Conservation (phyloP, 2,113 vertebrate species). For the Seriola quinqueradiata region DNA sequence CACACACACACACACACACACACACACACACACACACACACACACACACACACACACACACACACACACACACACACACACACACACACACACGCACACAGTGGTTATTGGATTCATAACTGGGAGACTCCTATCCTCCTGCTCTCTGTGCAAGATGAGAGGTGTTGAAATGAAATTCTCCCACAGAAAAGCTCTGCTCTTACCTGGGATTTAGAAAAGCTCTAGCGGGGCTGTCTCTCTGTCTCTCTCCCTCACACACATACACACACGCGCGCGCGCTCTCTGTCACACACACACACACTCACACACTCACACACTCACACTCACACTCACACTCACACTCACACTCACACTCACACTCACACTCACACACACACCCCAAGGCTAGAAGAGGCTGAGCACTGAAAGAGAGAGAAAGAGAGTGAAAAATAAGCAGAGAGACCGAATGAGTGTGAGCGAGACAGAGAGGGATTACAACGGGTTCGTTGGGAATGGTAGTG, state of each 20-base stretch:
- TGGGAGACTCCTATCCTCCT: slow-evolving; percentile 73
- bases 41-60: slow-evolving; percentile 4
- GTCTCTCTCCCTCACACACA: slow-evolving; percentile 9
- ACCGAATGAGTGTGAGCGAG: slow-evolving; percentile 62
- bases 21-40: neutral
- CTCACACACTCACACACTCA: slow-evolving; percentile 16
- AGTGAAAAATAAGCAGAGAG: slow-evolving; percentile 68
- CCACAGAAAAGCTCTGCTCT: slow-evolving; percentile 80
- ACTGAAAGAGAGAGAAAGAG: slow-evolving; percentile 43
- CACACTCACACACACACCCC: slow-evolving; percentile 33
- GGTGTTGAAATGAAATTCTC: slow-evolving; percentile 84
- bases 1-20: slow-evolving; percentile 53
- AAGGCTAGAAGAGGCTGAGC: slow-evolving; percentile 50
- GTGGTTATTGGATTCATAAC: slow-evolving; percentile 83
- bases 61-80: slow-evolving; percentile 20
- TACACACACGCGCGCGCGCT: neutral
- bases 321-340: slow-evolving; percentile 9
- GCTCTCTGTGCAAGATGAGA: slow-evolving; percentile 78
- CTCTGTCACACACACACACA: neutral
- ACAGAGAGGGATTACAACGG: slow-evolving; percentile 66
- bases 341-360: slow-evolving; percentile 21
- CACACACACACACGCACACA: slow-evolving; percentile 50
- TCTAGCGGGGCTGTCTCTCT: slow-evolving; percentile 58
- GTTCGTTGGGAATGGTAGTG: slow-evolving; percentile 38
- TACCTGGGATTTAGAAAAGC: slow-evolving; percentile 84